A percentile compares a stretch with the other conserved stretches of the same genome.
phyloP scores from a whole-genome alignment of 2,888 invertebrate species.

The Pandemis heparana region DNA sequence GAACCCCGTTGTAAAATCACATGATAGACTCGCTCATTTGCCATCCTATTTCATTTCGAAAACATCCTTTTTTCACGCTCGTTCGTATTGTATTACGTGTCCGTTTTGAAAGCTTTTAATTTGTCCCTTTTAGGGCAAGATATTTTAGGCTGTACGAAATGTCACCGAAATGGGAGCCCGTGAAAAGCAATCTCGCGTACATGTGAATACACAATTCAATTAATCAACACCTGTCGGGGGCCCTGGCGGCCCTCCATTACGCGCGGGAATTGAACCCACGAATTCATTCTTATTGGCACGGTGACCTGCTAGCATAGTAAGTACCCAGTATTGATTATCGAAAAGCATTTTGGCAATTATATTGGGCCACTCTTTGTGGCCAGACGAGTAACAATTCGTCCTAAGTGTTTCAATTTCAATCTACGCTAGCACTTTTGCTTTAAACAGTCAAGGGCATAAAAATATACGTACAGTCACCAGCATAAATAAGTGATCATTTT shows the following conservation, averaged over 20 bases:
- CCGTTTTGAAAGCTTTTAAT: not conserved
- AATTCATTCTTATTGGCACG: not conserved
- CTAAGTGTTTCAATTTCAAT: no score
- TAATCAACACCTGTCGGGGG: not conserved
- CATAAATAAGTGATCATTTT: no score
- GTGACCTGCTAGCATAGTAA: not conserved
- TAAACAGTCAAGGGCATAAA: no score
- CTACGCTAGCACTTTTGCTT: no score
- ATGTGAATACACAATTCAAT: constrained; percentile 3
- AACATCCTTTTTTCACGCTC: not conserved
- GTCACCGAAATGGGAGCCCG: not conserved
- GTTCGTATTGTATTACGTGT: not conserved
- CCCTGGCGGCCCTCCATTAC: not conserved
- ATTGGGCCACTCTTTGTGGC: not conserved
- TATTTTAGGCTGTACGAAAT: not conserved
- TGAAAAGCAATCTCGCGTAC: constrained; percentile 6
- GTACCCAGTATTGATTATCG: not conserved
- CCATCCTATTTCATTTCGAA: not conserved
- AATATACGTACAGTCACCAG: no score
- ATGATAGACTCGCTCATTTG: no score
- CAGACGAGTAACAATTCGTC: no score
- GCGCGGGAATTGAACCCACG: constrained; percentile 4
- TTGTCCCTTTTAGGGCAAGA: not conserved
- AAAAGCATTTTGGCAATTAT: not conserved
- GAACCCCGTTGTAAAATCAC: not conserved